These are phyloP conservation scores for Mungos mungo DNA, from an alignment of 2,113 vertebrate genomes.

Conservation along the genomic window DNA sequence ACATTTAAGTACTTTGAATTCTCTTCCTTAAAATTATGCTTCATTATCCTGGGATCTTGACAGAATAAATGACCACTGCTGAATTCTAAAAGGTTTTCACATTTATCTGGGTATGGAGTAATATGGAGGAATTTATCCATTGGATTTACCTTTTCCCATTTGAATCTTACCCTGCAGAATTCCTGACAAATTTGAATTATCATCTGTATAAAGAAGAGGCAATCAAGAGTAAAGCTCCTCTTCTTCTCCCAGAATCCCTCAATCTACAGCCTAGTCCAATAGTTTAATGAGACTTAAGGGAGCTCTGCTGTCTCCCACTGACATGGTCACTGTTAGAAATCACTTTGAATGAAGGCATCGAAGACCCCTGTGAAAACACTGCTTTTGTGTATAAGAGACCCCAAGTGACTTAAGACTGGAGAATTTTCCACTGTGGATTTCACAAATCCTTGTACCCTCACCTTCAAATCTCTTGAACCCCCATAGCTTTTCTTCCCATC, in stretches of 20 bases:
- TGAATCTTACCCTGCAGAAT: constrained; percentile 24
- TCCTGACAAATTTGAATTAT: constrained; percentile 3
- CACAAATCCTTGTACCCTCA: background rate
- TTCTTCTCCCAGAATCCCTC: background rate
- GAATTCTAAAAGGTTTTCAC: constrained; percentile 35
- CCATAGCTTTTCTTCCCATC: background rate
- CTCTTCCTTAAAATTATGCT: constrained; percentile 52
- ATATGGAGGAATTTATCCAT: background rate
- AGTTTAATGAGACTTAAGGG: background rate
- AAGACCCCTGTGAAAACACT: background rate
- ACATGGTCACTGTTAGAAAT: background rate
- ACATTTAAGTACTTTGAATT: constrained; percentile 62
- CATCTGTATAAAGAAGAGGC: background rate
- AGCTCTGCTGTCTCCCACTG: background rate
- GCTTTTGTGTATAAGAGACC: background rate
- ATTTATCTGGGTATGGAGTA: constrained; percentile 1
- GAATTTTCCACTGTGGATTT: constrained; percentile 20
- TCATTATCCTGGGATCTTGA: constrained; percentile 58
- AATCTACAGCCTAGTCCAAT: background rate
- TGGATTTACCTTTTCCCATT: constrained; percentile 8
- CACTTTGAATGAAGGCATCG: constrained; percentile 2
- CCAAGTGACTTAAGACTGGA: background rate
- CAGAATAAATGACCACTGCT: constrained; percentile 33
- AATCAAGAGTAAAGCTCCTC: background rate
- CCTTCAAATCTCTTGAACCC: background rate